Conservation (phyloP, 2,113 vertebrate genomes). For the Channa argus region DNA sequence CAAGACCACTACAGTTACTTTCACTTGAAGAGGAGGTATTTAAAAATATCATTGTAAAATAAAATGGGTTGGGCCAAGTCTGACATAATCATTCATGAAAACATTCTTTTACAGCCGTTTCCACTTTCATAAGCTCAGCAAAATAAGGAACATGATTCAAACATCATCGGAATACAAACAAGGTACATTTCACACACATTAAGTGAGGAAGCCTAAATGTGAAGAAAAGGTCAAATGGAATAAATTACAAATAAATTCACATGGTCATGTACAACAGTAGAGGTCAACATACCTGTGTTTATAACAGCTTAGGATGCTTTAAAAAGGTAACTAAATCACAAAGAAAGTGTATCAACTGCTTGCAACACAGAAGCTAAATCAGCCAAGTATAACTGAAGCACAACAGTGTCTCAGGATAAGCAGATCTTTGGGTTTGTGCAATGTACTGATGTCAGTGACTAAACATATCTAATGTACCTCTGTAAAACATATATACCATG, state of each 20-base stretch:
- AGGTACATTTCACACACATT: constrained; percentile 58
- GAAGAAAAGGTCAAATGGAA: constrained; percentile 33
- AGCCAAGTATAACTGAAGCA: constrained; percentile 28
- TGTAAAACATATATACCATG: constrained; percentile 31
- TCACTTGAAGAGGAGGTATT: constrained; percentile 53
- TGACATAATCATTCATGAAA: constrained; percentile 45
- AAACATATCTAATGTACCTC: constrained; percentile 32
- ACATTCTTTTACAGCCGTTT: constrained; percentile 42
- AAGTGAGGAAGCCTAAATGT: constrained; percentile 54
- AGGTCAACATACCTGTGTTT: constrained; percentile 35
- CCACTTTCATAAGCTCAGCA: constrained; percentile 53
- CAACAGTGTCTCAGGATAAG: constrained; percentile 37
- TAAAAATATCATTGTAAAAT: constrained; percentile 60
- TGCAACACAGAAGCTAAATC: constrained; percentile 25
- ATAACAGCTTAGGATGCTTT: constrained; percentile 43
- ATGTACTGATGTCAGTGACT: constrained; percentile 29
- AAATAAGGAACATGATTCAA: constrained; percentile 50
- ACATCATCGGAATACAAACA: constrained; percentile 61
- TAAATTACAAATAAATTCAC: constrained; percentile 52
- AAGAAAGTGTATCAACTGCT: constrained; percentile 40
- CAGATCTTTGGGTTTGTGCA: constrained; percentile 66
- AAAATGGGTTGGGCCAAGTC: constrained; percentile 36
- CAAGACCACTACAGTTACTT: constrained; percentile 54
- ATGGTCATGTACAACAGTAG: constrained; percentile 58
- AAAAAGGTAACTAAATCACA: constrained; percentile 31